Evolutionary conservation across 2,888 invertebrate species (phyloP).

Genomic region (Podabrus alpinus): DNA sequence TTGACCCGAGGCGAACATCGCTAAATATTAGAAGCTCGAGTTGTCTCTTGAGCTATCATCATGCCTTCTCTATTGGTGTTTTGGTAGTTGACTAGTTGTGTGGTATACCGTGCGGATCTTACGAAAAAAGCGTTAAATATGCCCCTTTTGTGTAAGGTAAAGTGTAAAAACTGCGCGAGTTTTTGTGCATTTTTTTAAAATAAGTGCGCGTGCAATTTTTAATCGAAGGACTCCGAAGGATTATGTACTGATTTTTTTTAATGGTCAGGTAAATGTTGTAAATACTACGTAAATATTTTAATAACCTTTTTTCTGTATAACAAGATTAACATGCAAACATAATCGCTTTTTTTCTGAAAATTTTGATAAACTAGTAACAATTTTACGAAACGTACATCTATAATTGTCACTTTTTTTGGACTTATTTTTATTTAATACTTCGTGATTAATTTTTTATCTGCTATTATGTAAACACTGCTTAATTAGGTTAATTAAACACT

Average conservation of each 20-base stretch:
- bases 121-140: conserved; percentile 11
- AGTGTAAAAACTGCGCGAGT: neutral
- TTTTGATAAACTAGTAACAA: neutral
- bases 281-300: neutral
- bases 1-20: conserved; percentile 25
- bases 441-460: neutral
- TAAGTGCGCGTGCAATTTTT: neutral
- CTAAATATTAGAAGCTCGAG: conserved; percentile 28
- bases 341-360: neutral
- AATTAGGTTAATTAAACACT: neutral
- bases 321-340: neutral
- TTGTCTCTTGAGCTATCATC: conserved; percentile 23
- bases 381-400: neutral
- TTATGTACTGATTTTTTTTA: neutral
- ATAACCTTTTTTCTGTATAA: neutral
- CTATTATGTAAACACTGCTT: neutral
- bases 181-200: conserved; percentile 4
- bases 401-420: neutral
- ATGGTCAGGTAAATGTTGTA: neutral
- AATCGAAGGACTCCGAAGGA: neutral
- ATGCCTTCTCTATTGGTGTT: conserved; percentile 23
- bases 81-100: conserved; percentile 22
- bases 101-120: conserved; percentile 22
- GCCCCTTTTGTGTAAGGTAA: neutral
- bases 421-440: neutral